phyloP scores from a whole-genome alignment of 2,888 invertebrate species.

The Oeneis ivallda region DNA sequence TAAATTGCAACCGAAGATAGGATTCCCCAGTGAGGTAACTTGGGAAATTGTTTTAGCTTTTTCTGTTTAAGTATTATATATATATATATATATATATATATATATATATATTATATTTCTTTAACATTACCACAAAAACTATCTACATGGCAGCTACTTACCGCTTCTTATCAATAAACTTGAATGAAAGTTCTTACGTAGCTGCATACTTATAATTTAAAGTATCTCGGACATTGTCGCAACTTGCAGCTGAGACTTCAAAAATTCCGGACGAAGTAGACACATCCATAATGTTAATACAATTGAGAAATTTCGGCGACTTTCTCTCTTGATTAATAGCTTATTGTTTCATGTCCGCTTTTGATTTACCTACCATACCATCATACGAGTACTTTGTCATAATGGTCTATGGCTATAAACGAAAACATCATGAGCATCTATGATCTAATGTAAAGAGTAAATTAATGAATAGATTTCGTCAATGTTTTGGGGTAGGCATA shows the following conservation, averaged over 20 bases:
- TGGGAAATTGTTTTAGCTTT: no score
- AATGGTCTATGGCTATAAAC: not conserved
- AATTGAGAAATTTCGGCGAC: conserved; percentile 34
- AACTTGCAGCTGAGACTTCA: not conserved
- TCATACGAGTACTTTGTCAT: conserved; percentile 5
- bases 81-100: no score
- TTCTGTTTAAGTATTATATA: no score
- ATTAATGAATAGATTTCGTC: no score
- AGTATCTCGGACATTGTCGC: conserved; percentile 3
- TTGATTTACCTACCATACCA: conserved; percentile 23
- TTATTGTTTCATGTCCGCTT: conserved; percentile 29
- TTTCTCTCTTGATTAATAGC: conserved; percentile 36
- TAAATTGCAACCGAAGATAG: no score
- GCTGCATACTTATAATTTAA: conserved; percentile 1
- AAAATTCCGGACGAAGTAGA: not conserved
- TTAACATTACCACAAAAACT: not conserved
- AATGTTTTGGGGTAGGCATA: no score
- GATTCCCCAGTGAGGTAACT: no score
- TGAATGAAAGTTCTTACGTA: not conserved
- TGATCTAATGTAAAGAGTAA: not conserved
- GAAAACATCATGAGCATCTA: not conserved
- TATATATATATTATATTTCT: no score
- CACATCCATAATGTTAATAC: conserved; percentile 28
- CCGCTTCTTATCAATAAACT: not conserved
- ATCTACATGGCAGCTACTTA: not conserved